Percentiles rank a stretch among this genome's conserved stretches.
phyloP scores from a whole-genome alignment of 2,113 vertebrate species.

The Elgaria multicarinata region DNA sequence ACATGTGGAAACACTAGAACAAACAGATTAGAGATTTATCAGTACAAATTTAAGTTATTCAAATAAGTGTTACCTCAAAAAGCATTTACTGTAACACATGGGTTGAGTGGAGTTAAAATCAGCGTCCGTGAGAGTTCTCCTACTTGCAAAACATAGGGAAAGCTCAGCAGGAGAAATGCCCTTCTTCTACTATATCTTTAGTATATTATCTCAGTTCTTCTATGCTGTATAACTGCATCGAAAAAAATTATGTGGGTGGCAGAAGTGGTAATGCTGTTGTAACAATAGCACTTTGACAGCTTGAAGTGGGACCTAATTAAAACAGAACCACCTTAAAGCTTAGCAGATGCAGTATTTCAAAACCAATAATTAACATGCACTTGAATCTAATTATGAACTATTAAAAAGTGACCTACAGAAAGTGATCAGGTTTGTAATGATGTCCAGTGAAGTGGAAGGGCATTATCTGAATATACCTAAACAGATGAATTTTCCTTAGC shows the following conservation, averaged over 20 bases:
- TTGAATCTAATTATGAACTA: conserved; percentile 1
- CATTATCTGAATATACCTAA: conserved; percentile 9
- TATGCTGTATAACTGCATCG: conserved; percentile 56
- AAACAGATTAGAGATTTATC: conserved; percentile 37
- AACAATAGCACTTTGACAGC: conserved; percentile 67
- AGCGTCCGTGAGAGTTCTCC: not conserved
- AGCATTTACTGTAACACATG: not conserved
- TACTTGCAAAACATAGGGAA: conserved; percentile 45
- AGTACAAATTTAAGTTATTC: conserved; percentile 8
- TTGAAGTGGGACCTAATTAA: conserved; percentile 63
- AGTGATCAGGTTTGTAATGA: conserved; percentile 43
- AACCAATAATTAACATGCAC: conserved; percentile 32
- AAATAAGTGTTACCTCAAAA: conserved; percentile 28
- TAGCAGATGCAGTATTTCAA: conserved; percentile 43
- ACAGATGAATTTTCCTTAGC: not conserved
- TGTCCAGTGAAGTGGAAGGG: conserved; percentile 26
- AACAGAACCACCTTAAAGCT: conserved; percentile 52
- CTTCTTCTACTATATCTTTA: conserved; percentile 50
- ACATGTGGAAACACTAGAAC: conserved; percentile 87
- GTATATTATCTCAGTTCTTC: conserved; percentile 56
- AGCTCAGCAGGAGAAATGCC: not conserved
- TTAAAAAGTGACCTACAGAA: conserved; percentile 37
- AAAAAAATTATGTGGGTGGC: conserved; percentile 65
- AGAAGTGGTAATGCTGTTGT: conserved; percentile 64
- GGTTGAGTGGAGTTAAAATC: not conserved